phyloP scores from a whole-genome alignment of 2,113 vertebrate species.

The Piprites chloris region DNA sequence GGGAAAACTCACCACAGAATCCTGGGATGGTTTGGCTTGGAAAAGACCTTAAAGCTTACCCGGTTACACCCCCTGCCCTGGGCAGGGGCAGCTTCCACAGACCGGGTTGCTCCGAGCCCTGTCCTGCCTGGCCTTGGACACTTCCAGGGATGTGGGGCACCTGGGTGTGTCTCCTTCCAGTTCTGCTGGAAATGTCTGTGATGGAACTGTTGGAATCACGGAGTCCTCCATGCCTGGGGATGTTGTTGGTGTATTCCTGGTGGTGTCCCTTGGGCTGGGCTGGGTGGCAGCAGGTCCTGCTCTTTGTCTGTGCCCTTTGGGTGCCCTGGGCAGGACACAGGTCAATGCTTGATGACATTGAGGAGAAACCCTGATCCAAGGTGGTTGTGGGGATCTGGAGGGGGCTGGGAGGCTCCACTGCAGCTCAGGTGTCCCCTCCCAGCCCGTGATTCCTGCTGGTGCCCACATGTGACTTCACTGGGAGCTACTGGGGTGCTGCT shows the following conservation, averaged over 20 bases:
- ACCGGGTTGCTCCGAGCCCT: neutral
- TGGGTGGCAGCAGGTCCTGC: neutral
- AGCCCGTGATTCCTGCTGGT: accelerated
- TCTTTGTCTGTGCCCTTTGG: accelerated
- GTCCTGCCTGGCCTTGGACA: neutral
- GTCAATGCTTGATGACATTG: neutral
- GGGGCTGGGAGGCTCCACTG: neutral
- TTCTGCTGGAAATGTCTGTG: accelerated
- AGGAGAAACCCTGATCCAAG: neutral
- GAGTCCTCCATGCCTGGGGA: accelerated
- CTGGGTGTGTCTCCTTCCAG: neutral
- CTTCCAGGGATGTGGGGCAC: neutral
- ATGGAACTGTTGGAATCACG: accelerated
- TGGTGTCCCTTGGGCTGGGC: neutral
- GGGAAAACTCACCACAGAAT: accelerated
- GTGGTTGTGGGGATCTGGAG: accelerated
- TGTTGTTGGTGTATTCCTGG: neutral
- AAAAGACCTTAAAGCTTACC: neutral
- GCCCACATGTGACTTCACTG: accelerated
- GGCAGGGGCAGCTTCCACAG: neutral
- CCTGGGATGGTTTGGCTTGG: neutral
- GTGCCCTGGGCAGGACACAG: accelerated
- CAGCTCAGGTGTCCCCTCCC: accelerated
- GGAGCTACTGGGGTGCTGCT: neutral
- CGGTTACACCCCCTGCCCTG: neutral